Percentiles rank a stretch among this genome's conserved stretches.
Conservation (phyloP, 1,140 invertebrate species). For the Euwallacea similis region DNA sequence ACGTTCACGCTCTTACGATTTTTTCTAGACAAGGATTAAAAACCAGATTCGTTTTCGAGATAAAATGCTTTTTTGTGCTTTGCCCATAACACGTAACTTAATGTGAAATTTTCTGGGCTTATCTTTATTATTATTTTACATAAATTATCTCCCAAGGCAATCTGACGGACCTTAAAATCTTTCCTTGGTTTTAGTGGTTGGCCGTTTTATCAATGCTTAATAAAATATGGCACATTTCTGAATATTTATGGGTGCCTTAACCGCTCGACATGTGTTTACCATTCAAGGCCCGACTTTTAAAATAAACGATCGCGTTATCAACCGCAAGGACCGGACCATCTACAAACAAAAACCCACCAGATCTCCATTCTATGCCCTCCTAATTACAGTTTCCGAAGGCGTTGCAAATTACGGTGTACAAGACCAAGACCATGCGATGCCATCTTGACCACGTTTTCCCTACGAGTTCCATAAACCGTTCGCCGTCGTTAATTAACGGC, state of each 20-base stretch:
- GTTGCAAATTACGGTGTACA: slow-evolving; percentile 46
- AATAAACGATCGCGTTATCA: too few species aligned
- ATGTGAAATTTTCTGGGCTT: slow-evolving; percentile 38
- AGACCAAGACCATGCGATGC: slow-evolving; percentile 43
- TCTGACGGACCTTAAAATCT: slow-evolving; percentile 32
- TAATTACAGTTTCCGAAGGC: slow-evolving; percentile 47
- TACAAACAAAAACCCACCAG: too few species aligned
- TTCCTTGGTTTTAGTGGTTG: slow-evolving; percentile 9
- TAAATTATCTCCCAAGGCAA: slow-evolving; percentile 36
- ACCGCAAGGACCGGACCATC: too few species aligned
- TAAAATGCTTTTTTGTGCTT: slow-evolving; percentile 42
- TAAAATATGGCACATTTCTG: background rate
- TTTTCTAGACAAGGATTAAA: slow-evolving; percentile 43
- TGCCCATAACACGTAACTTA: slow-evolving; percentile 33
- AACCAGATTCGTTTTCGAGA: slow-evolving; percentile 43
- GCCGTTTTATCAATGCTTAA: background rate
- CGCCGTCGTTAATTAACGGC: slow-evolving; percentile 38
- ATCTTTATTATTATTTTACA: slow-evolving; percentile 41
- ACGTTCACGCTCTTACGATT: slow-evolving; percentile 45
- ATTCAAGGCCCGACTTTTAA: too few species aligned
- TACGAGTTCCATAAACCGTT: slow-evolving; percentile 46
- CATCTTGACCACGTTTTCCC: slow-evolving; percentile 46
- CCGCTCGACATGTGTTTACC: too few species aligned
- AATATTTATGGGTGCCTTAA: too few species aligned
- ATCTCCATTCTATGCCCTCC: slow-evolving; percentile 30